Evolutionary conservation across 1,140 invertebrate species (phyloP).

Genomic region (Globodera rostochiensis): DNA sequence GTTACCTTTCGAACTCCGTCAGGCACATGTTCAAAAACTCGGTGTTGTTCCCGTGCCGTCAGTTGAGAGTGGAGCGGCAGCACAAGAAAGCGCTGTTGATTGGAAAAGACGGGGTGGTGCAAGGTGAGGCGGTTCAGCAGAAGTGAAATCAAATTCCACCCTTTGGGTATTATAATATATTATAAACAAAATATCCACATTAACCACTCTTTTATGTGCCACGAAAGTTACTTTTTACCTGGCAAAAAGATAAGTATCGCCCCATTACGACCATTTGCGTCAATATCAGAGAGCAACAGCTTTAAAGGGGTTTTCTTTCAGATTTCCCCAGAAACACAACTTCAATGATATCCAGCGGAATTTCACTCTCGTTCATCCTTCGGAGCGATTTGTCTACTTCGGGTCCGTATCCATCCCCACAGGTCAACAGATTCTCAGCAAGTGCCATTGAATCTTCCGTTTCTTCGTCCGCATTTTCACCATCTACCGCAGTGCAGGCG

Average conservation of each 20-base stretch:
- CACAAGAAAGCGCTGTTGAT: slow-evolving; percentile 46
- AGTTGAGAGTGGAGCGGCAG: slow-evolving; percentile 61
- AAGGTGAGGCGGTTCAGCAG: slow-evolving; percentile 70
- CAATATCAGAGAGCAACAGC: slow-evolving; percentile 55
- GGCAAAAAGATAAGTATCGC: slow-evolving; percentile 86
- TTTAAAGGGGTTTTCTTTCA: slow-evolving; percentile 25
- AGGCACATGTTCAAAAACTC: slow-evolving; percentile 75
- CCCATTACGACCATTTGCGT: slow-evolving; percentile 69
- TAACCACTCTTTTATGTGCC: background rate
- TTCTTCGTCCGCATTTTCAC: slow-evolving; percentile 41
- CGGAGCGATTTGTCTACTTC: slow-evolving; percentile 46
- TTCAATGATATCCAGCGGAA: slow-evolving; percentile 60
- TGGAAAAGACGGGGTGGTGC: slow-evolving; percentile 36
- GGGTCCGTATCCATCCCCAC: slow-evolving; percentile 30
- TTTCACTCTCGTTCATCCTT: slow-evolving; percentile 56
- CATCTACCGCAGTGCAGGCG: slow-evolving; percentile 17
- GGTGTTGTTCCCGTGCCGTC: slow-evolving; percentile 75
- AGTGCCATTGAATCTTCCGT: slow-evolving; percentile 25
- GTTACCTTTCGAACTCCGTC: slow-evolving; percentile 70
- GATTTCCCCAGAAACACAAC: slow-evolving; percentile 18
- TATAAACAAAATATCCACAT: no score
- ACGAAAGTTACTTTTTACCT: slow-evolving; percentile 60
- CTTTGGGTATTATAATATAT: background rate
- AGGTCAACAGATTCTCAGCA: background rate
- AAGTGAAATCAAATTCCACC: slow-evolving; percentile 85